Evolutionary conservation across 92 coral and sea anemone species (phyloP).

Genomic region (Chrysogorgia sp.): DNA sequence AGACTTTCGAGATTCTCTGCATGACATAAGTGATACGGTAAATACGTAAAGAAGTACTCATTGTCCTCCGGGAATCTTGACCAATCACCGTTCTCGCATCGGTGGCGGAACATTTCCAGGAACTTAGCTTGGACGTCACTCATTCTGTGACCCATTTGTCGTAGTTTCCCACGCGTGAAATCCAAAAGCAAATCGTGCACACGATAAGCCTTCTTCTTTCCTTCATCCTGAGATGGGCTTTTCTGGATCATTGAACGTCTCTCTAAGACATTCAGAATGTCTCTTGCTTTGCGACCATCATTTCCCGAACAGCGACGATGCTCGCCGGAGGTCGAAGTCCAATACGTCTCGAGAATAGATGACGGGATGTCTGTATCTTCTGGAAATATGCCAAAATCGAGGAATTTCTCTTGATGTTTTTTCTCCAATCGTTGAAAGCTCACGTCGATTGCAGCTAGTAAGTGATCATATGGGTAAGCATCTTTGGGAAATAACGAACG

Average conservation of each 20-base stretch:
- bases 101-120: too few species aligned
- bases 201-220: slow-evolving; percentile 21
- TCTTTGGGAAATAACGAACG: slow-evolving; percentile 59
- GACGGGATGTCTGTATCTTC: slow-evolving; percentile 65
- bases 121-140: slow-evolving; percentile 46
- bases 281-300: slow-evolving; percentile 37
- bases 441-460: slow-evolving; percentile 65
- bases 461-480: slow-evolving; percentile 61
- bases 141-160: slow-evolving; percentile 12
- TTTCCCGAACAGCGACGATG: slow-evolving; percentile 1
- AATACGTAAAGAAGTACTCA: too few species aligned
- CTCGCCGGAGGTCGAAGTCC: slow-evolving; percentile 18
- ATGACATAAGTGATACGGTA: too few species aligned
- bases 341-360: slow-evolving; percentile 56
- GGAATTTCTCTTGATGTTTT: slow-evolving; percentile 36
- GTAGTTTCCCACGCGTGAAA: slow-evolving; percentile 50
- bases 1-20: too few species aligned
- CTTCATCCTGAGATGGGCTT: slow-evolving; percentile 32
- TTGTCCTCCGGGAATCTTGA: slow-evolving; percentile 38
- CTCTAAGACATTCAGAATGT: slow-evolving; percentile 35
- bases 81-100: too few species aligned
- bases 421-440: slow-evolving; percentile 48
- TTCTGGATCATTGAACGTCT: slow-evolving; percentile 58
- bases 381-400: slow-evolving; percentile 54
- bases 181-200: slow-evolving; percentile 65